Conservation (phyloP, 2,888 invertebrate genomes). For the Caenorhabditis afra region DNA sequence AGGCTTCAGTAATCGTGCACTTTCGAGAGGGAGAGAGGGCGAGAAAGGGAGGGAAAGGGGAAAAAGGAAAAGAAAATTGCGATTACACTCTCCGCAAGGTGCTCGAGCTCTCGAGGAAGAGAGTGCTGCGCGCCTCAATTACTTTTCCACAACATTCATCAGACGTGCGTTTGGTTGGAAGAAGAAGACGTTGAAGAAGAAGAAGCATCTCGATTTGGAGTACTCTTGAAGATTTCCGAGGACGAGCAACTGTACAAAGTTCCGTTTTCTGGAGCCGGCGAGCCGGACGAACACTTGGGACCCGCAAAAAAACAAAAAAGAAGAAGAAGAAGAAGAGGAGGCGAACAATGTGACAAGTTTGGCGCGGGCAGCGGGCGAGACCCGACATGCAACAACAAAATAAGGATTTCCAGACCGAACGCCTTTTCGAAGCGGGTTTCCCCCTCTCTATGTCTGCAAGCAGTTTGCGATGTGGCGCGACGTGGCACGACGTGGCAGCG, state of each 20-base stretch:
- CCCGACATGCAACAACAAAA: conserved; percentile 16
- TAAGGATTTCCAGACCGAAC: conserved; percentile 1
- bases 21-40: no score
- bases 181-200: conserved; percentile 27
- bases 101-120: not conserved
- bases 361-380: conserved; percentile 1
- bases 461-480: no score
- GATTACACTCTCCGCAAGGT: not conserved
- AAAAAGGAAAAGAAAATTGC: not conserved
- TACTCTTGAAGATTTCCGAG: conserved; percentile 31
- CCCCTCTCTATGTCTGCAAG: no score
- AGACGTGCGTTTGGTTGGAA: conserved; percentile 38
- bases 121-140: conserved; percentile 44
- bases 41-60: no score
- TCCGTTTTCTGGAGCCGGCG: no score
- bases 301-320: conserved; percentile 20
- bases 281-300: conserved; percentile 35
- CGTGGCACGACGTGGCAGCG: no score
- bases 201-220: conserved; percentile 35
- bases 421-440: no score
- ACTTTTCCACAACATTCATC: conserved; percentile 55
- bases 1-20: no score
- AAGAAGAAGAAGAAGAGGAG: conserved; percentile 25
- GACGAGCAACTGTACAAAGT: no score
- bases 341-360: conserved; percentile 52